A percentile compares a stretch with the other conserved stretches of the same genome.
Conservation (phyloP, 2,113 vertebrate species). For the Phoenicopterus ruber region DNA sequence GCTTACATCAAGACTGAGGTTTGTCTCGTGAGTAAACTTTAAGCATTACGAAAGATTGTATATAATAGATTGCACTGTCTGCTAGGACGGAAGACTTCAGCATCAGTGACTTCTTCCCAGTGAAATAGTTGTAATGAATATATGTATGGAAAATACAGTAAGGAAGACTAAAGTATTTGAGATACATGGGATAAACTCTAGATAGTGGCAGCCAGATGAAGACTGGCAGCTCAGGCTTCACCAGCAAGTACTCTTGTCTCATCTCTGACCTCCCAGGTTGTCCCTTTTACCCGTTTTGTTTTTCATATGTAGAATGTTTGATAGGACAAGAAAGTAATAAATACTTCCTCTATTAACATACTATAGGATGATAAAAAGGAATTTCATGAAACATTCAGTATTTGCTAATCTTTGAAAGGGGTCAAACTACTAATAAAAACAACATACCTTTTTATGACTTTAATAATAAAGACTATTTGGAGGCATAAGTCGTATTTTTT, state of each 20-base stretch:
- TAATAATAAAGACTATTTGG: not conserved
- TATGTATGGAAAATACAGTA: not conserved
- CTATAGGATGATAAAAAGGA: not conserved
- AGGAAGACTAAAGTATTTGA: not conserved
- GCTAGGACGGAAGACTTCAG: not conserved
- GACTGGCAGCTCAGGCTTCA: not conserved
- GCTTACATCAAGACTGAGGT: not conserved
- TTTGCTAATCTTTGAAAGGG: not conserved
- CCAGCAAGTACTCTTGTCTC: not conserved
- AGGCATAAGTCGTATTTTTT: fast-evolving
- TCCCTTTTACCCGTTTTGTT: not conserved
- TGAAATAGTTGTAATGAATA: not conserved
- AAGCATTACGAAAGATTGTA: not conserved
- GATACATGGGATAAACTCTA: not conserved
- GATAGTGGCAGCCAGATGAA: not conserved
- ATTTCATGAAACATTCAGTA: not conserved
- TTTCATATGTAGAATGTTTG: not conserved
- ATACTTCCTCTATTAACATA: not conserved
- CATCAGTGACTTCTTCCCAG: not conserved
- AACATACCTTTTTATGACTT: not conserved
- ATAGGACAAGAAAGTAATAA: not conserved
- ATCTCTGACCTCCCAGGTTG: not conserved
- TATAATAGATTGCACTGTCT: not conserved
- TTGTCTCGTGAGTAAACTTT: not conserved
- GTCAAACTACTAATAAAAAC: not conserved